Base-by-base conservation (phyloP, 2,888 invertebrate species). In the Cerastis rubricosa region DNA sequence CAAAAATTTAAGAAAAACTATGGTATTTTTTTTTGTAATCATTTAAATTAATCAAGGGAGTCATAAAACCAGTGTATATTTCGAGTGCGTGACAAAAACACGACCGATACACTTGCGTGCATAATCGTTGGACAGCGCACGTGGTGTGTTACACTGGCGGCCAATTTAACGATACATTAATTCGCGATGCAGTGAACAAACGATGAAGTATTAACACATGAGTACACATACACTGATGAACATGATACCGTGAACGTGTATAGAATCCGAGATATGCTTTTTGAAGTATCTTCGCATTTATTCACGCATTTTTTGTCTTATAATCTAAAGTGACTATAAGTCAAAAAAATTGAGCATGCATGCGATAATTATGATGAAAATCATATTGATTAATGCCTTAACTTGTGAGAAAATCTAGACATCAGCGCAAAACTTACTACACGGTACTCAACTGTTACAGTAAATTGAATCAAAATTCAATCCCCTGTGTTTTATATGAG, bases 131-230 rank as follows among this genome's bases (percentile, higher is more conserved):
- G 76, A 78, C 72, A 81, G 78, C 68, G 88, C 88, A 89, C 89
- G 89, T 88, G 89, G 83, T 87, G 78, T 80, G 80, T 71, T 84
- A 85, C 87, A 87, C 75, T 88, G 74, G 78, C 78, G 82, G 84
- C 82, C 85, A 81, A 90, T 91, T 91, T 89, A 81, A 89, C 90
- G 89, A 88, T 76, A 91, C 91, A 90, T 90, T 91, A 84, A 74
- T 72, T 84, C 74, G 81, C 85, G 84, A 83, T 86, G 85, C 87
- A 89, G 79, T 87, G 85, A 79, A 65, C 82, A 81, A 80, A 76
- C 82, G 81, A 83, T 78, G 66, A 76, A 82, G 71, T 71, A 84
- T 79, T 84, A 84, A 84, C 84, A 84, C 84, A 84, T 84, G 81
- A 84, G 61, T 84, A 63, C 70, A 81, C 83, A 73, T 57, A 65